phyloP scores from a whole-genome alignment of 2,113 vertebrate genomes.

The Hiodon alosoides region DNA sequence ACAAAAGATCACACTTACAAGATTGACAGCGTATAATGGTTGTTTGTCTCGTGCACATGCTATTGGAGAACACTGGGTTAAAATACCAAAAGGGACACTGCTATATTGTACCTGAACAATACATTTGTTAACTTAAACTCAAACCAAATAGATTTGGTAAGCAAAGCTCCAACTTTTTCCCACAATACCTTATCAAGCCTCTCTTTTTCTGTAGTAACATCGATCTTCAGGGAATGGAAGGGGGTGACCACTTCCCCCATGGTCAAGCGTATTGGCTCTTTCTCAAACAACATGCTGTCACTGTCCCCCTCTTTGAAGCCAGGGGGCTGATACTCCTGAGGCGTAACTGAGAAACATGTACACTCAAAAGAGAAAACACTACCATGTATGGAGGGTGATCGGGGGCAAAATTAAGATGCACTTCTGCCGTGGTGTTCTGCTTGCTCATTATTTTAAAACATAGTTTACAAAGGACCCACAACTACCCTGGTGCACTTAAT shows the following conservation, averaged over 20 bases:
- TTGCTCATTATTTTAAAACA: too few relatives aligned
- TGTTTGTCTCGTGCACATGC: too few relatives aligned
- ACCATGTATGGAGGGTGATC: not conserved
- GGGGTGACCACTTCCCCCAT: slow-evolving; percentile 84
- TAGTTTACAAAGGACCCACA: too few relatives aligned
- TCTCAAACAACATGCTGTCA: slow-evolving; percentile 69
- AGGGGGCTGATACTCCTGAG: slow-evolving; percentile 84
- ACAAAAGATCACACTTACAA: too few relatives aligned
- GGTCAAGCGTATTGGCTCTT: slow-evolving; percentile 73
- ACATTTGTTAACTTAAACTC: too few relatives aligned
- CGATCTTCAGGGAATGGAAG: slow-evolving; percentile 80
- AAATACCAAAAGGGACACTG: too few relatives aligned
- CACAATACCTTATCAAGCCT: slow-evolving; percentile 68
- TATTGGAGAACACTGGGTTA: too few relatives aligned
- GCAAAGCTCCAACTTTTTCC: not conserved
- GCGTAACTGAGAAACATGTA: slow-evolving; percentile 51
- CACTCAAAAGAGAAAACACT: not conserved
- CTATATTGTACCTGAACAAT: too few relatives aligned
- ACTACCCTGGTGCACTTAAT: too few relatives aligned
- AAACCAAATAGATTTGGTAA: not conserved
- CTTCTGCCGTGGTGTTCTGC: too few relatives aligned
- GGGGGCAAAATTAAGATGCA: too few relatives aligned
- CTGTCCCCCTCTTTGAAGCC: slow-evolving; percentile 80
- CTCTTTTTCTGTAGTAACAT: slow-evolving; percentile 80
- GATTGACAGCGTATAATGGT: too few relatives aligned